Evolutionary conservation across 1,140 invertebrate species (phyloP), one percentile per base, ranked within the genome.

Genomic region (Nephila pilipes): DNA sequence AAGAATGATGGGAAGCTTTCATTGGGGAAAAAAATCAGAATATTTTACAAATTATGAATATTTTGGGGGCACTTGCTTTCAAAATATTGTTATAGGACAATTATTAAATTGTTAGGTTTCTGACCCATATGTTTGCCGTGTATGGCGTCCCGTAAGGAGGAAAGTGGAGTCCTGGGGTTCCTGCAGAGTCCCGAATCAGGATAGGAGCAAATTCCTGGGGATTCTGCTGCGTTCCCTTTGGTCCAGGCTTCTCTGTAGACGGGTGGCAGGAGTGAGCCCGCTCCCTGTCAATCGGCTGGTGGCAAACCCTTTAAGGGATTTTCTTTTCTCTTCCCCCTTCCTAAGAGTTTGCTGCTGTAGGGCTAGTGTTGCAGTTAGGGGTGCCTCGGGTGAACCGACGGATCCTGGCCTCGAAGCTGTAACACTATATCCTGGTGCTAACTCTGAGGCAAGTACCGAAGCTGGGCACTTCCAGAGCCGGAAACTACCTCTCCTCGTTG

Each of bases 401-500:
- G 32, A 38, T 22, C 20, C 16, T 16, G 32, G 22, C 22, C 0
- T 80, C 18, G 32, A 46, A 38, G 16, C 32, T 36, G 38, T 80
- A 1, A 1, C 25, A 29, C 18, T 80, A 38, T 80, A 80, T 80
- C 75, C 16, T 18, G 32, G 36, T 80, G 32, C 8, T 38, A 80
- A 18, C 75, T 10, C 75, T 38, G 32, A 36, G 32, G 75, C 18
- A 80, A 80, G 75, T 38, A 36, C 32, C 29, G 38, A 80, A 22
- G 29, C 32, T 80, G 38, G n/a, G 6, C 2, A 4, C 5, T 38
- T 18, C 32, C 4, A 36, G 32, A 80, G 75, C 18, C 75, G 29
- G 75, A 18, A 38, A 80, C 29, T 80, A 10, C 75, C n/a, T 80
- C 38, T 36, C 75, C 75, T 80, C 18, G 75, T 80, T 46, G 75